phyloP scores from a whole-genome alignment of 2,888 invertebrate species.

The Cantharis nigra region DNA sequence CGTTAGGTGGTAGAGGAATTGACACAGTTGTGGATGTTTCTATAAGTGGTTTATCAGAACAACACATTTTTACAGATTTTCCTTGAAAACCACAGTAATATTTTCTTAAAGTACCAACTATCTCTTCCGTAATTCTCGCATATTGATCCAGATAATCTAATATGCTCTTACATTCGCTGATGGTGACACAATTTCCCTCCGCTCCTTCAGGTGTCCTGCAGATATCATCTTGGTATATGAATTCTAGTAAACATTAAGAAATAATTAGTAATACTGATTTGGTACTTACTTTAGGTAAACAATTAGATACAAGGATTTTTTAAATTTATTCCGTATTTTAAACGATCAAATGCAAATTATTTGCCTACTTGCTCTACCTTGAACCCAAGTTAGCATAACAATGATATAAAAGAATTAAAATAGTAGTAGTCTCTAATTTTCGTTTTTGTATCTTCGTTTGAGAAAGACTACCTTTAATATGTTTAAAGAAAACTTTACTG shows the following conservation, averaged over 20 bases:
- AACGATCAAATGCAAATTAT: neutral
- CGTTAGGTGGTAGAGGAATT: conserved; percentile 41
- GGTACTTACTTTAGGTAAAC: too few relatives aligned
- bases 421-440: too few relatives aligned
- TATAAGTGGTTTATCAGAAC: conserved; percentile 52
- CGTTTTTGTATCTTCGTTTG: too few relatives aligned
- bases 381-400: neutral
- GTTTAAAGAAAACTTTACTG: too few relatives aligned
- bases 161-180: conserved; percentile 43
- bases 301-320: too few relatives aligned
- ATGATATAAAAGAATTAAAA: neutral
- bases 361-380: neutral
- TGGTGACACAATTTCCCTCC: conserved; percentile 49
- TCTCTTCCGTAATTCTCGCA: neutral
- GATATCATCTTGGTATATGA: too few relatives aligned
- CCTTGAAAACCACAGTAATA: conserved; percentile 54
- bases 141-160: conserved; percentile 25
- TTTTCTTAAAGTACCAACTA: neutral
- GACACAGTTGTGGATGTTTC: conserved; percentile 50
- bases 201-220: conserved; percentile 50
- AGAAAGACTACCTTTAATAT: too few relatives aligned
- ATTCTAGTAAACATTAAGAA: neutral
- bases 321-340: neutral
- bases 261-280: neutral
- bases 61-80: conserved; percentile 57